phyloP scores from a whole-genome alignment of 1,140 invertebrate genomes.

The Monochamus saltuarius region DNA sequence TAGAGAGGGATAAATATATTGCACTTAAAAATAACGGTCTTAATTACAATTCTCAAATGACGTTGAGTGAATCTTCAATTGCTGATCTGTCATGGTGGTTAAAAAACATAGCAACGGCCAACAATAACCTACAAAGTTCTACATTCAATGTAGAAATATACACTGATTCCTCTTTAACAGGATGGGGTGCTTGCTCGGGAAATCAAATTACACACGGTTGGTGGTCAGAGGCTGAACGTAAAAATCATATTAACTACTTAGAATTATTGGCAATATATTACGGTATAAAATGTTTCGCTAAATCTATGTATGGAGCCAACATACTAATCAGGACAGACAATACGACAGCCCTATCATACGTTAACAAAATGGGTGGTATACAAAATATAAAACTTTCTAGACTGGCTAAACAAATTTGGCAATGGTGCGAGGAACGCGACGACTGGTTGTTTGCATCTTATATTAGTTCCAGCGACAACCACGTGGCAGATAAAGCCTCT shows the following conservation, averaged over 20 bases:
- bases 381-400: background rate
- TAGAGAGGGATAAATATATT: constrained; percentile 31
- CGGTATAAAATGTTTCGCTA: constrained; percentile 16
- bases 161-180: constrained; percentile 8
- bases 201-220: constrained; percentile 11
- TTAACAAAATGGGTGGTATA: background rate
- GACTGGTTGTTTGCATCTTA: background rate
- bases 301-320: too few relatives aligned
- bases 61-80: background rate
- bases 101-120: background rate
- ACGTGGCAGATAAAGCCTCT: background rate
- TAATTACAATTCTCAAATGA: constrained; percentile 14
- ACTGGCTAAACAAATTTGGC: background rate
- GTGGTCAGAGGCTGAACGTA: background rate
- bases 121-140: background rate
- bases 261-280: constrained; percentile 18
- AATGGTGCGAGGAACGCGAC: constrained; percentile 4
- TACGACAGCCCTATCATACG: constrained; percentile 3
- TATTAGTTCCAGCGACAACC: background rate
- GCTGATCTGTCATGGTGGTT: constrained; percentile 19
- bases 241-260: constrained; percentile 23
- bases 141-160: constrained; percentile 3
- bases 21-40: constrained; percentile 3
- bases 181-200: constrained; percentile 12
- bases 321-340: background rate